Evolutionary conservation across 1,140 invertebrate genomes (phyloP), one percentile per base, ranked within the genome.

Genomic region (Aphaenogaster ashmeadi): DNA sequence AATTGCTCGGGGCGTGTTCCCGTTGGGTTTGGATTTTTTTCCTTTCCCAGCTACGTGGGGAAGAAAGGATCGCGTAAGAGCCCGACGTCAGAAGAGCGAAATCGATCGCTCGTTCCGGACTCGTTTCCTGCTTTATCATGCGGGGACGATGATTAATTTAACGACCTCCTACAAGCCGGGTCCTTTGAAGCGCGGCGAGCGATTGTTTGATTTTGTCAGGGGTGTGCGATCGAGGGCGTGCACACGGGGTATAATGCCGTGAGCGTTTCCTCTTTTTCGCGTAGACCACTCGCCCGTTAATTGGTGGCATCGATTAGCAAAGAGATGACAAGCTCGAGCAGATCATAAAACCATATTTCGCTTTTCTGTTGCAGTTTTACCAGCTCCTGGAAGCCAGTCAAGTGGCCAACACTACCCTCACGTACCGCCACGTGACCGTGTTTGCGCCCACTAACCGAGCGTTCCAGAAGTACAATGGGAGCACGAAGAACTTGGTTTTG

Each of bases 371-470:
- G 85, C 97, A 98, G 98, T 98, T 98, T 92, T 97, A 97, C 89
- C 95, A 96, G 36, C 94, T 97, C 47, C 89, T 98, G 93, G 97
- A 97, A 90, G 95, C 96, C n/a, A 97, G 97, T 92, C 94, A 95
- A 75, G 95, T 97, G 44, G 97, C 97, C 18, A 98, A 97, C 88
- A 96, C 96, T 38, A 97, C 97, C 27, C 94, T 98, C 18, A 95
- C 96, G 89, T 96, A 97, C 91, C 96, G 97, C 84, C 96, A 97
- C 91, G 96, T 97, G 91, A 98, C 97, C 6, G 95, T 98, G 81
- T 98, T 98, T 92, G 97, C 97, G 66, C 98, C 98, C 9, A 98
- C 97, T 47, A 98, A 98, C 94, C 96, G 96, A 89, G 98, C 97
- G 47, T 98, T 98, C 94, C 97, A 98, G 94, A 96, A 96, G 62